Percentiles rank a stretch among this genome's conserved stretches.
Conservation (phyloP, 2,888 invertebrate species). For the Syrphus vitripennis region DNA sequence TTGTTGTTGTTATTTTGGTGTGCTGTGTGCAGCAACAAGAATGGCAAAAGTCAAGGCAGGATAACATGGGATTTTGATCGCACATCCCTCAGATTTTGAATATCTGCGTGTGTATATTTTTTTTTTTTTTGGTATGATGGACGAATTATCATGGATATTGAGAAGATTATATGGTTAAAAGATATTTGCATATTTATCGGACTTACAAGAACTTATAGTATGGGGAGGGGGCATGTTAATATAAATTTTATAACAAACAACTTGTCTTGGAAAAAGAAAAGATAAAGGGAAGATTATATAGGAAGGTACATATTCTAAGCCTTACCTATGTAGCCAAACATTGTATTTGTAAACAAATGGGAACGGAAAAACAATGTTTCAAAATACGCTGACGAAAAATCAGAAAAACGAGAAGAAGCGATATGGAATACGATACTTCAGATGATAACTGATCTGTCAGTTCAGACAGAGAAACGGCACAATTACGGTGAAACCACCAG, state of each 20-base stretch:
- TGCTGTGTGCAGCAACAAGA: neutral
- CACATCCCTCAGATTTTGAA: constrained; percentile 11
- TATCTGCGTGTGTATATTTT: neutral
- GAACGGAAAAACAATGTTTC: too few species aligned
- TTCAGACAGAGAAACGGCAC: too few species aligned
- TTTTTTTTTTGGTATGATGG: neutral
- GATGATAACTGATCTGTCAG: too few species aligned
- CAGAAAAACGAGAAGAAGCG: too few species aligned
- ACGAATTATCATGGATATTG: constrained; percentile 42
- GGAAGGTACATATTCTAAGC: too few species aligned
- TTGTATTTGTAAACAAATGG: too few species aligned
- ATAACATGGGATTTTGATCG: constrained; percentile 57
- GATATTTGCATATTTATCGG: constrained; percentile 40
- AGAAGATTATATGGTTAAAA: constrained; percentile 39
- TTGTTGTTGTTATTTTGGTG: neutral
- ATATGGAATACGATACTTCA: too few species aligned
- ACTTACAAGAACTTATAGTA: neutral
- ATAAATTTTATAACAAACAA: neutral
- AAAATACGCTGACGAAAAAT: too few species aligned
- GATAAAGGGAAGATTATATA: neutral
- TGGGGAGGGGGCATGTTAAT: neutral
- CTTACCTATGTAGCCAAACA: too few species aligned
- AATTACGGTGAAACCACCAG: too few species aligned
- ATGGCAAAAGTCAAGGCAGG: constrained; percentile 50
- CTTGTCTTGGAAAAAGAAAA: neutral